phyloP scores from a whole-genome alignment of 2,888 invertebrate genomes.

The Acheta domesticus region DNA sequence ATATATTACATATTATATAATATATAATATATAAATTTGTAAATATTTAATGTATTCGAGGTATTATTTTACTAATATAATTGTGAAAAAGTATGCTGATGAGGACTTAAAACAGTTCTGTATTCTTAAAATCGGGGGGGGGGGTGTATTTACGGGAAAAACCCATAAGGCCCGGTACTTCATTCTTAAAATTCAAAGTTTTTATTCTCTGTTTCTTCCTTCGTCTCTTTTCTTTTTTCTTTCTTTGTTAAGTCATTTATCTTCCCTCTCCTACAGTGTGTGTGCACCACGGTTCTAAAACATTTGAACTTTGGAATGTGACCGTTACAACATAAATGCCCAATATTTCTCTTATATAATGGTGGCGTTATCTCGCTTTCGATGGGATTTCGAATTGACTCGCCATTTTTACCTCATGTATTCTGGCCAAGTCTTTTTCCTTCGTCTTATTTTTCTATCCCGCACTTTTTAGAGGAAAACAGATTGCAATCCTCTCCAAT shows the following conservation, averaged over 20 bases:
- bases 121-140: too few relatives aligned
- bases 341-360: background rate
- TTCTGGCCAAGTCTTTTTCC: background rate
- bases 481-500: background rate
- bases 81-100: too few relatives aligned
- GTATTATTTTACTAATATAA: too few relatives aligned
- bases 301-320: background rate
- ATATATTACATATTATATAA: too few relatives aligned
- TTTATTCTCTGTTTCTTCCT: background rate
- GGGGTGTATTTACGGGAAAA: too few relatives aligned
- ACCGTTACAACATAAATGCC: background rate
- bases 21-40: too few relatives aligned
- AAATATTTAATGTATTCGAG: too few relatives aligned
- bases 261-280: background rate
- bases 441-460: background rate
- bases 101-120: too few relatives aligned
- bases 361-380: slow-evolving; percentile 18
- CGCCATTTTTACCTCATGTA: slow-evolving; percentile 9
- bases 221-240: background rate
- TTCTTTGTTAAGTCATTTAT: background rate
- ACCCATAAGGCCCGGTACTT: too few relatives aligned
- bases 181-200: too few relatives aligned
- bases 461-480: background rate
- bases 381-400: background rate
- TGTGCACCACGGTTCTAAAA: background rate